phyloP scores from a whole-genome alignment of 2,888 invertebrate genomes.

The Acleris cristana region DNA sequence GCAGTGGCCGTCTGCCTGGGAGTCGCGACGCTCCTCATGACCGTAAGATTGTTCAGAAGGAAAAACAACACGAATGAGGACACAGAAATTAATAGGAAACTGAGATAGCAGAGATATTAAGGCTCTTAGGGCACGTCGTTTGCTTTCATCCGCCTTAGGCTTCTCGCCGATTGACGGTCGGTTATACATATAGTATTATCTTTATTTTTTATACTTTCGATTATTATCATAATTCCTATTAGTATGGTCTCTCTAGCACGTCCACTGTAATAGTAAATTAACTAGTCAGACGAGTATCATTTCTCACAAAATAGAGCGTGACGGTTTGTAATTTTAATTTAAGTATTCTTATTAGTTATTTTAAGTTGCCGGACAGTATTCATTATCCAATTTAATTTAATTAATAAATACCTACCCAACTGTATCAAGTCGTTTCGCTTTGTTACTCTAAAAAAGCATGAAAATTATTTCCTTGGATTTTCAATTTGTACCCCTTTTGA shows the following conservation, averaged over 20 bases:
- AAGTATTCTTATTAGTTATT: constrained; percentile 33
- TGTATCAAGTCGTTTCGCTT: background rate
- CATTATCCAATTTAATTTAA: constrained; percentile 38
- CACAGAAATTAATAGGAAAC: constrained; percentile 66
- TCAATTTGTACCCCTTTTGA: constrained; percentile 9
- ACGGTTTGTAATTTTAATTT: constrained; percentile 37
- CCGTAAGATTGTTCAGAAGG: constrained; percentile 63
- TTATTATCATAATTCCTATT: constrained; percentile 33
- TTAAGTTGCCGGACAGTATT: constrained; percentile 56
- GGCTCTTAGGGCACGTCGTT: constrained; percentile 17
- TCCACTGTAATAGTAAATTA: constrained; percentile 37
- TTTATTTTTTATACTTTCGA: constrained; percentile 36
- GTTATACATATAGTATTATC: constrained; percentile 28
- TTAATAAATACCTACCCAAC: constrained; percentile 42
- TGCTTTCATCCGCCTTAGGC: constrained; percentile 39
- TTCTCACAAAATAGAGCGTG: constrained; percentile 46
- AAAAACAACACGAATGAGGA: constrained; percentile 48
- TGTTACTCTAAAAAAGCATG: constrained; percentile 10
- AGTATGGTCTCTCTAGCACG: constrained; percentile 46
- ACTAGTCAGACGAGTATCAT: constrained; percentile 54
- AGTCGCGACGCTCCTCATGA: constrained; percentile 66
- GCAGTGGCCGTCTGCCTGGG: constrained; percentile 63
- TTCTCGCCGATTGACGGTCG: constrained; percentile 11
- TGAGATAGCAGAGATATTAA: constrained; percentile 57
- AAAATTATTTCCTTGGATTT: constrained; percentile 8